phyloP scores from a whole-genome alignment of 2,797 vertebrate genomes.

The Enteromius paludinosus region DNA sequence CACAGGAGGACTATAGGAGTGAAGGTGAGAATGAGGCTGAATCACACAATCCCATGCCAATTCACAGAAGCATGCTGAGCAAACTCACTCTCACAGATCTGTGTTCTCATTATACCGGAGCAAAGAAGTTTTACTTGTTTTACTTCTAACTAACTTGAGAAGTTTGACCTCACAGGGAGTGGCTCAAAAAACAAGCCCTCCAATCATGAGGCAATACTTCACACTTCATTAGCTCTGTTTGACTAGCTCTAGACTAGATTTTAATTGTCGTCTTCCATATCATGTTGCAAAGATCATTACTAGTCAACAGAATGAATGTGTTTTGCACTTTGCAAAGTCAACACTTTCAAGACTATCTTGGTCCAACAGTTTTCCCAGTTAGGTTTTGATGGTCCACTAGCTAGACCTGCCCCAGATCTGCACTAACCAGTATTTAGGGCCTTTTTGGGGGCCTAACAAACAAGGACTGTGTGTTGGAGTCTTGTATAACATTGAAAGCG shows the following conservation, averaged over 20 bases:
- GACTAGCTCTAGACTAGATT: no score
- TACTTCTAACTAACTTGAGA: slow-evolving; percentile 16
- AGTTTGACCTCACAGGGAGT: background rate
- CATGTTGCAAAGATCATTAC: background rate
- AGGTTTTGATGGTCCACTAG: background rate
- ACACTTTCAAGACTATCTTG: background rate
- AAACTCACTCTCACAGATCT: background rate
- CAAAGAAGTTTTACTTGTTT: background rate
- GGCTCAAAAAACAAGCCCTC: background rate
- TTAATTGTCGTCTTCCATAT: background rate
- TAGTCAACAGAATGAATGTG: background rate
- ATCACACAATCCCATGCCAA: background rate
- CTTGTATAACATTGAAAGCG: slow-evolving; percentile 23
- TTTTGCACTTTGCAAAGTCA: background rate
- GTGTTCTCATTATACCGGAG: slow-evolving; percentile 2
- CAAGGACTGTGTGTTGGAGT: background rate
- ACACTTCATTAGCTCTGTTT: background rate
- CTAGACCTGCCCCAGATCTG: background rate
- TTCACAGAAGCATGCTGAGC: background rate
- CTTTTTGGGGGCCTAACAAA: background rate
- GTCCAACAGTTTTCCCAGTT: background rate
- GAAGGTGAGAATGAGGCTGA: slow-evolving; percentile 80
- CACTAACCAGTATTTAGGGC: background rate
- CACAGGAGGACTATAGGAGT: slow-evolving; percentile 86
- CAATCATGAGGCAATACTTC: background rate